These are phyloP conservation scores for Drosophila melanosoma DNA, from an alignment of 2,888 invertebrate species.

Conservation along the genomic window DNA sequence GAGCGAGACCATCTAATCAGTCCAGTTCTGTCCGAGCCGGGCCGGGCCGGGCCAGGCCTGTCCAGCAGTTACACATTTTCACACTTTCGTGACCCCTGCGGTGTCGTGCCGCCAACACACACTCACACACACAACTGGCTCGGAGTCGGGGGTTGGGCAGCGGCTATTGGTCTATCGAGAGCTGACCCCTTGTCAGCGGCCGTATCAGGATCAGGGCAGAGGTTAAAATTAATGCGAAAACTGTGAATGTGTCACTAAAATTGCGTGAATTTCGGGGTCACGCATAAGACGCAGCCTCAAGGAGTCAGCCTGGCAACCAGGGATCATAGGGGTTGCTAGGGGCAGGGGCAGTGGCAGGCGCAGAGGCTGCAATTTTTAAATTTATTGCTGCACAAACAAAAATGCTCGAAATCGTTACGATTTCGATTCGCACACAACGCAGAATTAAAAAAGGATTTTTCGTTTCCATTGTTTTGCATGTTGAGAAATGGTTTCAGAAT, in stretches of 20 bases:
- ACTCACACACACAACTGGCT: not conserved
- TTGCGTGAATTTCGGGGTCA: constrained; percentile 81
- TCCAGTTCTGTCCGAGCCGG: constrained; percentile 11
- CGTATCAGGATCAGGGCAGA: constrained; percentile 39
- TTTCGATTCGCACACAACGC: constrained; percentile 43
- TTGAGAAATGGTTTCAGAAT: constrained; percentile 59
- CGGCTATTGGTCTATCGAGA: constrained; percentile 60
- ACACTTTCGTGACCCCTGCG: constrained; percentile 79
- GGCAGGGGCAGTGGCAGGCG: constrained; percentile 30
- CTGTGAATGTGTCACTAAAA: constrained; percentile 74
- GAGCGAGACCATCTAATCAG: constrained; percentile 63
- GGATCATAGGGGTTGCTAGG: constrained; percentile 51
- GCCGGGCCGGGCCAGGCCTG: not conserved
- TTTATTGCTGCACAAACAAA: constrained; percentile 67
- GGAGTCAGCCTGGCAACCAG: constrained; percentile 39
- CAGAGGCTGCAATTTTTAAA: constrained; percentile 59
- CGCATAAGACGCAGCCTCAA: constrained; percentile 72
- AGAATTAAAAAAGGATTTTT: constrained; percentile 58
- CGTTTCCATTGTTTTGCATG: constrained; percentile 72
- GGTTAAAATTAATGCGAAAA: constrained; percentile 80
- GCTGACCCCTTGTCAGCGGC: constrained; percentile 77
- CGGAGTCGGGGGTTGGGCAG: constrained; percentile 53
- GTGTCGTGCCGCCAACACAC: constrained; percentile 63
- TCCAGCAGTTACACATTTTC: constrained; percentile 64
- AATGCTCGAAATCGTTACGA: constrained; percentile 66